These are phyloP conservation scores for Epizoanthus ramosus DNA, from an alignment of 92 coral and sea anemone species.

Conservation along the genomic window DNA sequence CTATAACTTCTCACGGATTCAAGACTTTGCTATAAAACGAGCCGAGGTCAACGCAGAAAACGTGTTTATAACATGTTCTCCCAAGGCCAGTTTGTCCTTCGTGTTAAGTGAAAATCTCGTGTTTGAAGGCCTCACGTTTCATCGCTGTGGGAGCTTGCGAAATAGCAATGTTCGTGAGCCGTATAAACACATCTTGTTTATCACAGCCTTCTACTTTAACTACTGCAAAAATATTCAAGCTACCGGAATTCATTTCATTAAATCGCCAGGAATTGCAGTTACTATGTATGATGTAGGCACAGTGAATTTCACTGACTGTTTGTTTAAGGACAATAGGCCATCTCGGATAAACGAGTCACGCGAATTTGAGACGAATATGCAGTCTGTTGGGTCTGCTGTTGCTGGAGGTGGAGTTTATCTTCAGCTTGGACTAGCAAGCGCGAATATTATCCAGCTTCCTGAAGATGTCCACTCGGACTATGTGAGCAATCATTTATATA, in stretches of 20 bases:
- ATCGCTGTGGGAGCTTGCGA: conserved; percentile 81
- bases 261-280: conserved; percentile 67
- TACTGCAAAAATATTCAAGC: conserved; percentile 75
- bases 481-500: conserved; percentile 64
- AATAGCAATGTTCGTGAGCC: conserved; percentile 54
- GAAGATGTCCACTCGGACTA: conserved; percentile 58
- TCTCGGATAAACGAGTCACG: background rate
- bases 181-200: conserved; percentile 51
- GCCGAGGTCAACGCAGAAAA: conserved; percentile 40
- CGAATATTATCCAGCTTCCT: conserved; percentile 57
- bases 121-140: conserved; percentile 62
- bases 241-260: conserved; percentile 46
- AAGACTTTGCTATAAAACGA: conserved; percentile 68
- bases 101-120: conserved; percentile 63
- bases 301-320: conserved; percentile 49
- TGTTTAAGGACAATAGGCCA: conserved; percentile 58
- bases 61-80: conserved; percentile 52
- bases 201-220: conserved; percentile 72
- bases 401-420: conserved; percentile 80
- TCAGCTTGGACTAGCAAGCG: conserved; percentile 53
- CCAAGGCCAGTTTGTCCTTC: conserved; percentile 77
- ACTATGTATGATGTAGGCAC: conserved; percentile 68
- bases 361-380: background rate
- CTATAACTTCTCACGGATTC: conserved; percentile 53
- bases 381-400: conserved; percentile 43